phyloP scores from a whole-genome alignment of 2,797 vertebrate genomes.

The Eospalax fontanierii region DNA sequence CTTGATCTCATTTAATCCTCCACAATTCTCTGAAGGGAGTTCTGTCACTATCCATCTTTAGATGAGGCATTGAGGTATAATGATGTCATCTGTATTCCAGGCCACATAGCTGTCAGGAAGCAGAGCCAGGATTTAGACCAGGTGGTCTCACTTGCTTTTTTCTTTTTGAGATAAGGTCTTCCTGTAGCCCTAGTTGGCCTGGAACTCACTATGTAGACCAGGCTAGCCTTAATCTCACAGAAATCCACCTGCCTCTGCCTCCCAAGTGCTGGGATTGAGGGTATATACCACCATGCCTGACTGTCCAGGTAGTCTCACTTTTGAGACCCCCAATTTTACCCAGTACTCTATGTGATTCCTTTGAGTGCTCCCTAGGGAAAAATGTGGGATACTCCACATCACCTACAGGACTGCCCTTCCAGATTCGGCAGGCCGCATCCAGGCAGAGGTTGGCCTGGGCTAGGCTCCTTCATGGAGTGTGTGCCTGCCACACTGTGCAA shows the following conservation, averaged over 20 bases:
- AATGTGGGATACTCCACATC: background rate
- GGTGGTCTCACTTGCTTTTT: background rate
- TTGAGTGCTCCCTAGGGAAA: background rate
- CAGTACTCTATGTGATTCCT: background rate
- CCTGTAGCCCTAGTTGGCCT: no score
- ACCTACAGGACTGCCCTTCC: background rate
- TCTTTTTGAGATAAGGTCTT: no score
- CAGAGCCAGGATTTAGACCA: background rate
- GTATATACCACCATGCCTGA: no score
- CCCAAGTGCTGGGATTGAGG: no score
- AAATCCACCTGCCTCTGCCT: no score
- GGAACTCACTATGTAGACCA: no score
- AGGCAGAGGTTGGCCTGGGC: background rate
- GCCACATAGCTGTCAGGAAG: background rate
- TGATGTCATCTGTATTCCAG: constrained; percentile 1
- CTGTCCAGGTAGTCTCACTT: background rate
- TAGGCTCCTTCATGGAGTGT: background rate
- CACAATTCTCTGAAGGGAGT: background rate
- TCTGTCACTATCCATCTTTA: background rate
- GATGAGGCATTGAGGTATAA: background rate
- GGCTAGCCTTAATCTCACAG: no score
- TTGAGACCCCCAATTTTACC: background rate
- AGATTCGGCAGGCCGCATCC: background rate
- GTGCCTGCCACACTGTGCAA: background rate
- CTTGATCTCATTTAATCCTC: background rate